phyloP scores from a whole-genome alignment of 1,140 invertebrate genomes.

The Zeugodacus cucurbitae region DNA sequence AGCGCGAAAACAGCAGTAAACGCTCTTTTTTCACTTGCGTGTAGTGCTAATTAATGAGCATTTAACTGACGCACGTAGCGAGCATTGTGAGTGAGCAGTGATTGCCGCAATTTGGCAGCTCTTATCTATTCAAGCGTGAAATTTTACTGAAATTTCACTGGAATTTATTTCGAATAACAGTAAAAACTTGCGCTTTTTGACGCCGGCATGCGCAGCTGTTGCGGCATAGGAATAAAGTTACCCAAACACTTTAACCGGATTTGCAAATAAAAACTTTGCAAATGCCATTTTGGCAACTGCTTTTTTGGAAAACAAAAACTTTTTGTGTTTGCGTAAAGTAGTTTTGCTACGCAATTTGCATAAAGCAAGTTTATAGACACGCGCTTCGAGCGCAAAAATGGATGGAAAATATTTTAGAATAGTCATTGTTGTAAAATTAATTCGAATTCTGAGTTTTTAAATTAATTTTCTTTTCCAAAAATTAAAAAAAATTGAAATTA shows the following conservation, averaged over 20 bases:
- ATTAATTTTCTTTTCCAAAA: too few species aligned
- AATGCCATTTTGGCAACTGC: not conserved
- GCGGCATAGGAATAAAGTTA: not conserved
- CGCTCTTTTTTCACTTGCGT: not conserved
- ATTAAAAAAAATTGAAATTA: too few species aligned
- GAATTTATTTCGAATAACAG: not conserved
- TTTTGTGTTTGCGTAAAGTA: not conserved
- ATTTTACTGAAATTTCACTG: not conserved
- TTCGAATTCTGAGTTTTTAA: too few species aligned
- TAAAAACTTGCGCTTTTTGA: not conserved
- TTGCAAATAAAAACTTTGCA: not conserved
- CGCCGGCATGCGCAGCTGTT: not conserved
- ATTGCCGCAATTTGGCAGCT: not conserved
- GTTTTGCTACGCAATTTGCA: not conserved
- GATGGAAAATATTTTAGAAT: too few species aligned
- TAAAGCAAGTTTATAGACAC: not conserved
- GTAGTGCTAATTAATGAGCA: not conserved
- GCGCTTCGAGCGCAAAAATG: not conserved
- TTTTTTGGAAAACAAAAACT: not conserved
- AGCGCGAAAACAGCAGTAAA: not conserved
- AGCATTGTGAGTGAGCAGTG: too few species aligned
- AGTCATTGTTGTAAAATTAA: too few species aligned
- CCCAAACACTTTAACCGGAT: not conserved
- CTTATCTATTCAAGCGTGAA: slow-evolving; percentile 2
- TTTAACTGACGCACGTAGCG: not conserved